Conservation (phyloP, 37 sponge, comb jelly and placozoan genomes). For the Aphrocallistes beatrix region DNA sequence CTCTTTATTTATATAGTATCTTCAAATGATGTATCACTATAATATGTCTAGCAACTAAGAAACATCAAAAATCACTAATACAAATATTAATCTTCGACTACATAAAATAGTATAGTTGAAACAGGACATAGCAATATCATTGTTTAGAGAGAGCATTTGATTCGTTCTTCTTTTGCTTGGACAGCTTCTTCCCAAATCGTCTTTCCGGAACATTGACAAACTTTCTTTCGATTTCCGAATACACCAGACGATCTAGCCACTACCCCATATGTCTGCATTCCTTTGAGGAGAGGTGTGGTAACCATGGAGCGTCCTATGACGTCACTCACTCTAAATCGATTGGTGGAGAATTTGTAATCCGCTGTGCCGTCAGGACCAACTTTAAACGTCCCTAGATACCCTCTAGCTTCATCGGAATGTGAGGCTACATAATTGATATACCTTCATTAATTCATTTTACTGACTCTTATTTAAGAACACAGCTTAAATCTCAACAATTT, state of each 20-base stretch:
- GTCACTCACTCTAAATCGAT: not conserved
- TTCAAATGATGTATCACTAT: no score
- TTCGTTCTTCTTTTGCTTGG: not conserved
- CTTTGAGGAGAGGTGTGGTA: not conserved
- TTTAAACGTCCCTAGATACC: conserved; percentile 14
- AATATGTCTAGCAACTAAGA: no score
- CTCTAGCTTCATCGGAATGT: not conserved
- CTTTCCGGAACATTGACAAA: not conserved
- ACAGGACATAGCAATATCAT: no score
- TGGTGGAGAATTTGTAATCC: not conserved
- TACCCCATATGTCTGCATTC: not conserved
- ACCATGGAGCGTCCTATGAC: not conserved
- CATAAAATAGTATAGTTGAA: no score
- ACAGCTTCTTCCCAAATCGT: not conserved
- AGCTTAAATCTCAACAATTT: no score
- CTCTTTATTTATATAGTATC: no score
- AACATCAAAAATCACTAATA: no score
- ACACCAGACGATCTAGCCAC: conserved; percentile 16
- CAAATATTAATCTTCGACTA: no score
- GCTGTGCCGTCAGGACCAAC: not conserved
- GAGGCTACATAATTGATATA: not conserved
- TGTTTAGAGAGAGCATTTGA: no score
- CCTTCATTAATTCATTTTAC: no score
- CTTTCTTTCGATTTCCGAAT: not conserved
- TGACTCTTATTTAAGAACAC: no score